Conservation (phyloP, 2,888 invertebrate species). For the Selenia dentaria region DNA sequence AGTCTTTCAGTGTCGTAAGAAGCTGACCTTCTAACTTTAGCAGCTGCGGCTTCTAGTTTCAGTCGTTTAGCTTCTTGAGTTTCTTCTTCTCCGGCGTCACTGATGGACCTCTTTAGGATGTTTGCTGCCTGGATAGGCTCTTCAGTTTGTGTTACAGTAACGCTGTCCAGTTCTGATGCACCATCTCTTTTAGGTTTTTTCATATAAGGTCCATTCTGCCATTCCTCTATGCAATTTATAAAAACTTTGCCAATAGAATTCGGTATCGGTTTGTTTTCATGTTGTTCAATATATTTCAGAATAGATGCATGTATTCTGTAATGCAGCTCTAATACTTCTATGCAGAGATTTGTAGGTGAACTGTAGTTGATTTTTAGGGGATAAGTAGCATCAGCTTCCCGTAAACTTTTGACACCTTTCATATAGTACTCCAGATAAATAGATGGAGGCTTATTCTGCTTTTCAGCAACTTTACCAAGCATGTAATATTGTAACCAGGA, state of each 20-base stretch:
- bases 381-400: slow-evolving; percentile 92
- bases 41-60: slow-evolving; percentile 72
- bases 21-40: slow-evolving; percentile 73
- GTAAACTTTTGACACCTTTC: slow-evolving; percentile 90
- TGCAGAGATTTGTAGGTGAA: slow-evolving; percentile 91
- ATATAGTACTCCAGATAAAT: slow-evolving; percentile 92
- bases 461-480: slow-evolving; percentile 97
- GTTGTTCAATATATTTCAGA: slow-evolving; percentile 92
- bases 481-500: slow-evolving; percentile 97
- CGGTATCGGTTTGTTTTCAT: slow-evolving; percentile 88
- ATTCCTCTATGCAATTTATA: slow-evolving; percentile 81
- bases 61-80: slow-evolving; percentile 67
- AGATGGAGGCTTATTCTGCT: slow-evolving; percentile 89
- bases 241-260: slow-evolving; percentile 85
- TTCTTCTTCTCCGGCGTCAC: slow-evolving; percentile 75
- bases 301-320: slow-evolving; percentile 95
- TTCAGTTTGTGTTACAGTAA: slow-evolving; percentile 48
- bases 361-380: slow-evolving; percentile 94
- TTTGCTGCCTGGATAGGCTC: slow-evolving; percentile 72
- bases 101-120: slow-evolving; percentile 75
- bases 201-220: slow-evolving; percentile 71
- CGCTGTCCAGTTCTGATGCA: slow-evolving; percentile 43
- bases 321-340: slow-evolving; percentile 95
- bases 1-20: slow-evolving; percentile 73
- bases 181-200: slow-evolving; percentile 64